A percentile compares a stretch with the other conserved stretches of the same genome.
phyloP scores from a whole-genome alignment of 1,140 invertebrate species.

The Ceratoteleas bidentatus region DNA sequence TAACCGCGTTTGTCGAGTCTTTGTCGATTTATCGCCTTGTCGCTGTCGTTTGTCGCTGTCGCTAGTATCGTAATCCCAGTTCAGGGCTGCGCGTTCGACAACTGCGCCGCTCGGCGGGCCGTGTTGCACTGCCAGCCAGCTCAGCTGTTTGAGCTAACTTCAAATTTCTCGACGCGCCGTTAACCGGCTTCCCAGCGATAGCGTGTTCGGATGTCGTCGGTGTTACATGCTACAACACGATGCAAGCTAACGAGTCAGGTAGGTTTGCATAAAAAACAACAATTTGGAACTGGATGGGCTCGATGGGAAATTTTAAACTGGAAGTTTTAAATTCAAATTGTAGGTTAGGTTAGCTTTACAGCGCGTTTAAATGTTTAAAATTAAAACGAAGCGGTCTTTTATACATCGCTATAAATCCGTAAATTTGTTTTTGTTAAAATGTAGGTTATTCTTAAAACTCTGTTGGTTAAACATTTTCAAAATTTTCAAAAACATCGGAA shows the following conservation, averaged over 20 bases:
- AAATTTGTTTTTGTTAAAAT: too few species aligned
- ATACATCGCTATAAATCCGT: too few species aligned
- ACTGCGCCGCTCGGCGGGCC: neutral
- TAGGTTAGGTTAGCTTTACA: neutral
- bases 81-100: too few species aligned
- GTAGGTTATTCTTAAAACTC: too few species aligned
- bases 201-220: neutral
- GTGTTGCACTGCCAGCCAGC: neutral
- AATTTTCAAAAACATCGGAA: too few species aligned
- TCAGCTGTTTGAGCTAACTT: neutral
- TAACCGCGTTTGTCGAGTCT: too few species aligned
- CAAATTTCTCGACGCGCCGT: neutral
- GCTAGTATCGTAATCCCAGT: too few species aligned
- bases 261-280: neutral
- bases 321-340: neutral
- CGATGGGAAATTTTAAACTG: neutral
- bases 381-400: too few species aligned
- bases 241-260: neutral
- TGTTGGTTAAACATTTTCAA: too few species aligned
- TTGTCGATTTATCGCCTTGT: too few species aligned
- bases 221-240: neutral
- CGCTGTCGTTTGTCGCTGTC: too few species aligned
- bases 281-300: neutral
- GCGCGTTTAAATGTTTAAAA: neutral
- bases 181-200: neutral